Base-by-base conservation (phyloP, 2,888 invertebrate genomes). In the Leucophora obtusa region DNA sequence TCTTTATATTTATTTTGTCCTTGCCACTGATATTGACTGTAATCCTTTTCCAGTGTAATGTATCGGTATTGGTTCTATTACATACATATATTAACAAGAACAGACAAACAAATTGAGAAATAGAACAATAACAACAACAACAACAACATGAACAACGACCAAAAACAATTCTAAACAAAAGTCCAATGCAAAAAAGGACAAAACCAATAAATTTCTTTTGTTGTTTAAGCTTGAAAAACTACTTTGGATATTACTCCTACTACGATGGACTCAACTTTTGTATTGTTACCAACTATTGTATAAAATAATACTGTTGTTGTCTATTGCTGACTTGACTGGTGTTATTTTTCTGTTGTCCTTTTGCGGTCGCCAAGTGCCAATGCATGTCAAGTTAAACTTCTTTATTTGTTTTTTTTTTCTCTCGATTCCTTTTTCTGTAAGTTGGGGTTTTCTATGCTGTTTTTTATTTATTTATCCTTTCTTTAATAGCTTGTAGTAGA, bases 11-110 rank as follows among this genome's bases (percentile, higher is more conserved):
- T 6, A 65, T 66, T 65, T 56, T 79, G 73, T 81, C 69, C 80
- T 73, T 77, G 76, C 73, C 77, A 77, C 38, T 81, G 73, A 70
- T 73, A 81, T 76, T 81, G 77, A 77, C 60, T 81, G 56, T 81
- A 77, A 77, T 81, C 69, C 80, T 65, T 80, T 76, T 58, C 24
- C 53, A 60, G 51, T 77, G 70, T 66, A 66, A 77, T 66, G 72
- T 81, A 73, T 73, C 60, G 69, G 69, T 54, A 73, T 59, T 76
- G 62, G 76, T 56, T 68, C 35, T n/a, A 50, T 62, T 60, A 65
- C 54, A 65, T 5, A 51, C 14, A 68, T 5, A 51, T 10, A 68
- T 18, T 63, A n/a, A 33, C 18, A 50, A 33, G 35, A 76, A 56
- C 24, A 71, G 38, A 51, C 59, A 74, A 66, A 35, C 38, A 66